Conservation (phyloP, 2,113 vertebrate genomes). For the Corythaeola cristata region DNA sequence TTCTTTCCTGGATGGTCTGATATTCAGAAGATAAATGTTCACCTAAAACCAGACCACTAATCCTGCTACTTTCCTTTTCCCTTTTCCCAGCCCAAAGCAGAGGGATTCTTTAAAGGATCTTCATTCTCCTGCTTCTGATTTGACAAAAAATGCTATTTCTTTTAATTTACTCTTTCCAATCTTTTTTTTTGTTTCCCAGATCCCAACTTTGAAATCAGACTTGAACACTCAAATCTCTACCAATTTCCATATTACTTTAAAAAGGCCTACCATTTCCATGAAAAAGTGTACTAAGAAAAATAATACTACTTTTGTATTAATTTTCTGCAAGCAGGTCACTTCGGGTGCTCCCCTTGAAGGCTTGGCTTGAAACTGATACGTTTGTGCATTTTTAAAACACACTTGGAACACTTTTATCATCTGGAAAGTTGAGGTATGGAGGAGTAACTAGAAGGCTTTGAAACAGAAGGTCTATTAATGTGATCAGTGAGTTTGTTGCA, state of each 20-base stretch:
- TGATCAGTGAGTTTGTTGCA: neutral
- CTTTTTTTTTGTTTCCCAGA: neutral
- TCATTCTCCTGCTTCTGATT: neutral
- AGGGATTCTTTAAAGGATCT: neutral
- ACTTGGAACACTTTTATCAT: neutral
- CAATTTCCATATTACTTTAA: neutral
- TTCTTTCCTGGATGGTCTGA: neutral
- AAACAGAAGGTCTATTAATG: neutral
- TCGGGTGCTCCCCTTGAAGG: accelerated
- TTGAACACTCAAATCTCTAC: neutral
- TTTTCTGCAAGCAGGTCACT: neutral
- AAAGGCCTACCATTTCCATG: neutral
- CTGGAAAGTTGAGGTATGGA: neutral
- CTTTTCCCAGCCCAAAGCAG: neutral
- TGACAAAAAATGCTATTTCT: neutral
- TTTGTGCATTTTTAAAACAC: neutral
- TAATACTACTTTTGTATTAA: neutral
- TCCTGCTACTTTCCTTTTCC: neutral
- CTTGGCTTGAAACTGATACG: neutral
- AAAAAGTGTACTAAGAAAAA: neutral
- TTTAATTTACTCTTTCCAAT: neutral
- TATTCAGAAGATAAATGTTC: neutral
- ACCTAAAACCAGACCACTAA: neutral
- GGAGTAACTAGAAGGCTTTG: neutral
- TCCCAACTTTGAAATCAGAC: neutral